A percentile compares a stretch with the other conserved stretches of the same genome.
Evolutionary conservation across 2,113 vertebrate genomes (phyloP).

Genomic region (Platysteira castanea): DNA sequence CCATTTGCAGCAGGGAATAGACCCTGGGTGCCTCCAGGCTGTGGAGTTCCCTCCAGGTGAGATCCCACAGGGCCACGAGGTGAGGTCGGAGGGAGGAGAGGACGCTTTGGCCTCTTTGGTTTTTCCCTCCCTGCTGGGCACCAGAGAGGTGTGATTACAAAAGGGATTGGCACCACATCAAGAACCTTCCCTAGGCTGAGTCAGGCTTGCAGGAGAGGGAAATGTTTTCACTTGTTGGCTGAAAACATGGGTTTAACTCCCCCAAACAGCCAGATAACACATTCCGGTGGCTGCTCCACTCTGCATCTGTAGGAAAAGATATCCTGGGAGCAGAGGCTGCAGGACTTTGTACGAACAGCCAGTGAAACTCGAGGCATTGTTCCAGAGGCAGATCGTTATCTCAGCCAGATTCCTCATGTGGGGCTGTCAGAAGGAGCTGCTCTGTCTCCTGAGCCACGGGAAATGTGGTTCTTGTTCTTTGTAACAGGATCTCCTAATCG

Average conservation of each 20-base stretch:
- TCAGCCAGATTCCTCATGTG: fast-evolving
- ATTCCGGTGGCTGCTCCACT: background rate
- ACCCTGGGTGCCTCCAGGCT: background rate
- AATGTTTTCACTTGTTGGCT: background rate
- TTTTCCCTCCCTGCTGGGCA: background rate
- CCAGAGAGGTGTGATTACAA: background rate
- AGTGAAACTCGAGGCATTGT: background rate
- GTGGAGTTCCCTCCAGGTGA: background rate
- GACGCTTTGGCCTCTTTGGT: fast-evolving
- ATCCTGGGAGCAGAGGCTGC: background rate
- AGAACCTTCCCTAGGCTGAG: background rate
- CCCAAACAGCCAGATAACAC: fast-evolving
- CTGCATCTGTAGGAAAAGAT: background rate
- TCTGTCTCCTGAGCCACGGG: background rate
- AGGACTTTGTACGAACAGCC: background rate
- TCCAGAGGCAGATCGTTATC: background rate
- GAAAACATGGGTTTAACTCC: background rate
- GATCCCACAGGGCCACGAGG: background rate
- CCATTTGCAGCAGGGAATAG: fast-evolving
- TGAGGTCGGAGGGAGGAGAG: background rate
- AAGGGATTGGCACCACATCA: background rate
- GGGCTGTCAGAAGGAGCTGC: background rate
- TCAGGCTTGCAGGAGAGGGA: background rate
- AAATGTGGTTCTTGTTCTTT: background rate
- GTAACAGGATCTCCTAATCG: background rate